These are phyloP conservation scores for Mamestra configurata DNA, from an alignment of 1,140 invertebrate species.

Conservation along the genomic window DNA sequence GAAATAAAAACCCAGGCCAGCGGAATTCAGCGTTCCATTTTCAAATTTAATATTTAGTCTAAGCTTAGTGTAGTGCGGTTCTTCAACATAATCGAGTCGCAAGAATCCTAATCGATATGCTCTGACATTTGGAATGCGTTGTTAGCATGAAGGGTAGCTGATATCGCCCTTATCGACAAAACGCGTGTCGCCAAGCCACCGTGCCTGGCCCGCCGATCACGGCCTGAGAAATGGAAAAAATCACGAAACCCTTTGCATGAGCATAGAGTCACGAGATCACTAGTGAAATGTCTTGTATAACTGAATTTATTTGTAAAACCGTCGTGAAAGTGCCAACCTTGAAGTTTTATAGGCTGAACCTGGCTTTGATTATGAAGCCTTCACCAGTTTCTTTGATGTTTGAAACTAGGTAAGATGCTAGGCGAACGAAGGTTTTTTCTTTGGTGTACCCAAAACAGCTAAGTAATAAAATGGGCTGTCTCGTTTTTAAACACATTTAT, in stretches of 20 bases:
- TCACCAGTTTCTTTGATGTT: background rate
- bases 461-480: background rate
- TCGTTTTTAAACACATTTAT: background rate
- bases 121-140: constrained; percentile 6
- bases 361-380: background rate
- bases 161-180: constrained; percentile 69
- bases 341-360: constrained; percentile 33
- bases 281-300: constrained; percentile 30
- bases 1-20: too few relatives aligned
- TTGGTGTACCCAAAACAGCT: too few relatives aligned
- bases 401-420: background rate
- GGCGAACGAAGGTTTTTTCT: background rate
- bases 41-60: background rate
- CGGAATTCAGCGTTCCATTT: background rate
- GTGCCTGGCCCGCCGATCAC: constrained; percentile 67
- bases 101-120: constrained; percentile 14
- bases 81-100: background rate
- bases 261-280: constrained; percentile 37
- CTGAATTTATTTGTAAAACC: constrained; percentile 22
- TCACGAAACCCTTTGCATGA: constrained; percentile 63
- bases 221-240: constrained; percentile 46
- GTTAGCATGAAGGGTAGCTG: constrained; percentile 27
- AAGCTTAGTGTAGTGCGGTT: background rate
- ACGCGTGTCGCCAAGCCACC: constrained; percentile 60
- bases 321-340: constrained; percentile 24